Base-by-base conservation (phyloP, 2,888 invertebrate genomes). In the Polydesmus complanatus region DNA sequence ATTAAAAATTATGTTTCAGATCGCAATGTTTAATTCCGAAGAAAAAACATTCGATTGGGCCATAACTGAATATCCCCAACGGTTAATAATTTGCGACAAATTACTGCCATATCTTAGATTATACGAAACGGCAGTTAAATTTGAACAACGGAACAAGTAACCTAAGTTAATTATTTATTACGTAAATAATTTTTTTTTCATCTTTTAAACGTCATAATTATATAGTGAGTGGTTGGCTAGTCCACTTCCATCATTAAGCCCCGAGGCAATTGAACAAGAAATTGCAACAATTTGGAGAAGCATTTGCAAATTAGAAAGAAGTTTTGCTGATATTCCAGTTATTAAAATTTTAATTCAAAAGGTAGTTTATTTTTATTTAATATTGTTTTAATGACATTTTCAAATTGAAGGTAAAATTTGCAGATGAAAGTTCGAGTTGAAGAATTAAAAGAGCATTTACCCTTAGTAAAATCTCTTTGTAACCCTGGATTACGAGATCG, bases 1-100 rank as follows among this genome's bases (percentile, higher is more conserved):
- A 55, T 55, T 11, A 55, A 8, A 55, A 26, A 55, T 25, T 21
- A 11, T 56, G 56, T 47, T 56, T 3, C 47, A 61, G 63, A 90
- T 94, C 64, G 89, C 92, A 69, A 81, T 83, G 63, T 92, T 96
- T 69, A 96, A 96, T 72, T 85, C 85, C 70, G 95, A 96, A 72
- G 96, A 96, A 72, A 77, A 80, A 27, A 81, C 92, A 21, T 95
- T 86, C 71, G 88, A 86, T 14, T 93, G 88, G 83, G 88, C 92
- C 69, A 72, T 84, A 8, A 90, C 94, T 0, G 85, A 87, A 67
- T 96, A 95, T 77, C 91, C 93, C 0, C 78, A 87, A 64, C 79
- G 94, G 64, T 88, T 90, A 73, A 72, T 77, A 69, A 72, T 79
- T 56, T 72, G 85, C 64, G 92, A 92, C 68, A 86, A 81, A 70